Conservation (phyloP, 2,888 invertebrate genomes). For the Anthoptus insignis region DNA sequence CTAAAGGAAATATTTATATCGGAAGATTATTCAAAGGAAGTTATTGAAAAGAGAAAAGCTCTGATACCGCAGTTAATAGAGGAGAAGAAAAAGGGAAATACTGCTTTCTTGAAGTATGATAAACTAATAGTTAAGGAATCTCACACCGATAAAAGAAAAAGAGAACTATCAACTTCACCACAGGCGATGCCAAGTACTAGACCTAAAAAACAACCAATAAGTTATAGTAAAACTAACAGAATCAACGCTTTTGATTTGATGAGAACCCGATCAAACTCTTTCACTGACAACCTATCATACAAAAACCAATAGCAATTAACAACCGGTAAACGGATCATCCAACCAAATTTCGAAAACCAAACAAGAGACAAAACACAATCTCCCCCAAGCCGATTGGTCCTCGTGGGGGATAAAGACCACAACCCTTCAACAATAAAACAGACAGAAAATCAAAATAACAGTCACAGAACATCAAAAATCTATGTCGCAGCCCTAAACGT, state of each 20-base stretch:
- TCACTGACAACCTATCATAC: slow-evolving; percentile 36
- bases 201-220: slow-evolving; percentile 43
- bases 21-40: slow-evolving; percentile 53
- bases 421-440: slow-evolving; percentile 34
- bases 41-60: slow-evolving; percentile 46
- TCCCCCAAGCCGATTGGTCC: slow-evolving; percentile 44
- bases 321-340: slow-evolving; percentile 46
- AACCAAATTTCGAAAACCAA: slow-evolving; percentile 37
- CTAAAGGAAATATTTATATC: slow-evolving; percentile 41
- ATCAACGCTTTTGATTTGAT: slow-evolving; percentile 49
- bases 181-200: background rate
- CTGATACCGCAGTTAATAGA: slow-evolving; percentile 38
- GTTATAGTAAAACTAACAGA: slow-evolving; percentile 38
- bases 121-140: slow-evolving; percentile 49
- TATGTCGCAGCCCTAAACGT: slow-evolving; percentile 16
- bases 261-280: slow-evolving; percentile 47
- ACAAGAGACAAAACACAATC: slow-evolving; percentile 14
- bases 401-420: slow-evolving; percentile 46
- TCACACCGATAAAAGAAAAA: slow-evolving; percentile 38
- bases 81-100: slow-evolving; percentile 25
- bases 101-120: slow-evolving; percentile 49
- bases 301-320: slow-evolving; percentile 50
- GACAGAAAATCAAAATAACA: background rate
- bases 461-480: background rate
- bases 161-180: slow-evolving; percentile 39